Conservation (phyloP, 1,140 invertebrate genomes). For the Triops cancriformis region DNA sequence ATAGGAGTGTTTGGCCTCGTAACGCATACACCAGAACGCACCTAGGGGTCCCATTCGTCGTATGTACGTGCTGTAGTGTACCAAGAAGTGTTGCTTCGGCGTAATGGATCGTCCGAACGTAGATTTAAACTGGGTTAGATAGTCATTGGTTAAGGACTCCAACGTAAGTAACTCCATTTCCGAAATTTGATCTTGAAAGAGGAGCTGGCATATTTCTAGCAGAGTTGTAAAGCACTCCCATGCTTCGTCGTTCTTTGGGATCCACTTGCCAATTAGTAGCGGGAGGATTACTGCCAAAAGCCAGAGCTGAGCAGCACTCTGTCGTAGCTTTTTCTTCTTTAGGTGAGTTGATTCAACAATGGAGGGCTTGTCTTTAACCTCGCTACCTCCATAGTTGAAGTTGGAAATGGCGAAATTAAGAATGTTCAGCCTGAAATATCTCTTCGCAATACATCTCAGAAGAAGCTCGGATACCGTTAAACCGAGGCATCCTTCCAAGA, state of each 20-base stretch:
- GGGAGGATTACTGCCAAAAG: slow-evolving; percentile 15
- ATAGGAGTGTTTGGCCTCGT: slow-evolving; percentile 25
- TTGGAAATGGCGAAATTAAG: background rate
- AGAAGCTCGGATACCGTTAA: slow-evolving; percentile 5
- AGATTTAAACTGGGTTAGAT: slow-evolving; percentile 15
- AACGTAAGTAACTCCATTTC: background rate
- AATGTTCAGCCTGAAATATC: no score
- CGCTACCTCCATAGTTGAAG: slow-evolving; percentile 11
- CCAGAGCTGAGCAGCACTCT: background rate
- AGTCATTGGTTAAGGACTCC: slow-evolving; percentile 6
- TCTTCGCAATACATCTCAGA: slow-evolving; percentile 7
- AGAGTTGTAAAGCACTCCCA: slow-evolving; percentile 17
- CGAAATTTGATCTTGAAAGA: slow-evolving; percentile 24
- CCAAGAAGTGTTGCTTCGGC: slow-evolving; percentile 22
- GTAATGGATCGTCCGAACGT: slow-evolving; percentile 15
- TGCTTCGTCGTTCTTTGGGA: slow-evolving; percentile 17
- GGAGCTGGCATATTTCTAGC: slow-evolving; percentile 12
- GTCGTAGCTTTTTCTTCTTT: background rate
- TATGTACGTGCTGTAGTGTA: slow-evolving; percentile 23
- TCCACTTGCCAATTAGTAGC: slow-evolving; percentile 1
- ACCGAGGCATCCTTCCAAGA: slow-evolving; percentile 20
- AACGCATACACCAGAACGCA: slow-evolving; percentile 25
- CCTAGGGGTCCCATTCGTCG: no score
- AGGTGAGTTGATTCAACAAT: background rate
- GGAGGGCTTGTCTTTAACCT: slow-evolving; percentile 19